Conservation (phyloP, 2,797 vertebrate species). For the Austrolebias charrua region DNA sequence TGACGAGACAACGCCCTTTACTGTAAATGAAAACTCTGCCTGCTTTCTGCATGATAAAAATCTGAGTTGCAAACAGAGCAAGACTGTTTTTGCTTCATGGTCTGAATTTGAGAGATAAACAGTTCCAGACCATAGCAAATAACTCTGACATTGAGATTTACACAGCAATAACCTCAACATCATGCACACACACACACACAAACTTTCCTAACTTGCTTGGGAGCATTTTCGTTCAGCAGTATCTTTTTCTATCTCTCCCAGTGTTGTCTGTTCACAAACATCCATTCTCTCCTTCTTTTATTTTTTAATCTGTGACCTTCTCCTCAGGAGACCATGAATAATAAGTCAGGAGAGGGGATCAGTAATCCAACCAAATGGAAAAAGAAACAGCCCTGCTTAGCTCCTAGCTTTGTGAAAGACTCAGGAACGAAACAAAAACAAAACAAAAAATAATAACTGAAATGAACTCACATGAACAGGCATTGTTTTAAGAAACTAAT, state of each 20-base stretch:
- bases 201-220: not conserved
- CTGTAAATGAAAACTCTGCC: not conserved
- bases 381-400: slow-evolving; percentile 11
- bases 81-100: slow-evolving; percentile 2
- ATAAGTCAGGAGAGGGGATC: slow-evolving; percentile 45
- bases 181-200: slow-evolving; percentile 13
- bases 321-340: slow-evolving; percentile 59
- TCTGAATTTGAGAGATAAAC: slow-evolving; percentile 2
- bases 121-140: slow-evolving; percentile 32
- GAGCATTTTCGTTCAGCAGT: not conserved
- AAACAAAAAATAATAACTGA: too few relatives aligned
- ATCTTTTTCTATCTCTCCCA: slow-evolving; percentile 25
- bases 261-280: slow-evolving; percentile 30
- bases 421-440: not conserved
- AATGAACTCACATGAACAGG: not conserved
- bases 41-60: slow-evolving; percentile 3
- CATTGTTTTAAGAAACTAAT: too few relatives aligned
- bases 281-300: slow-evolving; percentile 38
- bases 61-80: slow-evolving; percentile 5
- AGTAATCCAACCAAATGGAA: slow-evolving; percentile 32
- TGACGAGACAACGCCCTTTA: not conserved
- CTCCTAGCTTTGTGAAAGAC: slow-evolving; percentile 13
- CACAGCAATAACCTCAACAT: slow-evolving; percentile 19
- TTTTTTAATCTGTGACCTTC: slow-evolving; percentile 20
- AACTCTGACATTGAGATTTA: slow-evolving; percentile 34